Base-by-base conservation (phyloP, 2,888 invertebrate species). In the Camptogramma bilineatum region DNA sequence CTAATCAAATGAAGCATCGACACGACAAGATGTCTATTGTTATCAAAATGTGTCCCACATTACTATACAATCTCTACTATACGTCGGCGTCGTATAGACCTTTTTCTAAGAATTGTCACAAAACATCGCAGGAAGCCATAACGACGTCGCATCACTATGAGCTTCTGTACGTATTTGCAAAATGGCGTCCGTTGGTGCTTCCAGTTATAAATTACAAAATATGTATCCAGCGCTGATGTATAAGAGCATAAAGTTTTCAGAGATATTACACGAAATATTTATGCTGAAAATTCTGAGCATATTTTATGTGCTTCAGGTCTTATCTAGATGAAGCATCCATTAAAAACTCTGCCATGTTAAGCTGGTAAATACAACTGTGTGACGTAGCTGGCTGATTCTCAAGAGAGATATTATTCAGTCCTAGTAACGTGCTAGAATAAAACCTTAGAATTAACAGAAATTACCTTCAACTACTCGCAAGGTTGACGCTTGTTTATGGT, bases 151-250 rank as follows among this genome's bases (percentile, higher is more conserved):
- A 68, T 52, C 76, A 71, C 78, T 76, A 73, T 1, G n/a, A 77
- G 69, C 76, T 72, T 76, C 78, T 70, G 73, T 74, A 75, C 71
- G 75, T 77, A 79, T 76, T 76, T 76, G 70, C 78, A 76, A 79
- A 80, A 80, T 77, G 76, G 75, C 77, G 64, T 53, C 67, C 54
- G 62, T 52, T 50, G 54, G 54, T 47, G 58, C 44, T 61, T 51
- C 57, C 54, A 61, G 58, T 48, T 66, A 66, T 63, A 69, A 66
- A 66, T 68, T 62, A 62, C 65, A n/a, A 61, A 63, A 60, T 60
- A 62, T 54, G 34, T 55, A 56, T 18, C 44, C 31, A 31, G 55
- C 16, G 21, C 10, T 51, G 60, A 64, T 56, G 57, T 57, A 65
- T 48, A 52, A 46, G 50, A 2, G 46, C 58, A 58, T 58, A 58